Evolutionary conservation across 2,888 invertebrate species (phyloP), one percentile per base, ranked within the genome.

Genomic region (Synanthedon formicaeformis): DNA sequence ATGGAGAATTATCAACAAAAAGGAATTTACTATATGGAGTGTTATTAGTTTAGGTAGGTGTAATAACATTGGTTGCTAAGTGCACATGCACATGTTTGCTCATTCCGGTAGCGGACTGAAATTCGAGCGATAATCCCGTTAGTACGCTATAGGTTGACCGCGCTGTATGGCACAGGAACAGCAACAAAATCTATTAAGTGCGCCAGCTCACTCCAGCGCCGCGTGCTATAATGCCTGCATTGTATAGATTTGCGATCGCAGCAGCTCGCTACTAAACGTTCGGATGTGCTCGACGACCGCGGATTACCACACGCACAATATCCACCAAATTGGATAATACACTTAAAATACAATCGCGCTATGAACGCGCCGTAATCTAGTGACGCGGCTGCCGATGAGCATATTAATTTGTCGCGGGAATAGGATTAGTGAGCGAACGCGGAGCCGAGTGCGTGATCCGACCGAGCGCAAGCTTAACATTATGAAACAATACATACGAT

Each of bases 281-380:
- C 69, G 73, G 69, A 65, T 75, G 73, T 73, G 75, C 72, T 70
- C 73, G 69, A 73, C 78, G 69, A 69, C 73, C 77, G 72, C 77
- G 78, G 83, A 85, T 86, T 84, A 85, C 76, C 78, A 70, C 82
- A 86, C 88, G 87, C 86, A 88, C 88, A 87, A 88, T 88, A 89
- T 83, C 88, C 78, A 77, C 80, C 86, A 88, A 88, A 89, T 90
- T 89, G 89, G 90, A 89, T 90, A 89, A 90, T 90, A 89, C 89
- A 89, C 89, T 90, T 90, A 90, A 90, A 90, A 90, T 87, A 89
- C 88, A 86, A 87, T 88, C 87, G 88, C 78, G 81, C 78, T 74
- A 78, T 82, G 78, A 83, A 85, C 80, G 84, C 80, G 75, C 73
- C 75, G 79, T 86, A 87, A 84, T 83, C 85, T 81, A 82, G 79